Base-by-base conservation (phyloP, 2,113 vertebrate species). In the Cynopterus brachyotis region DNA sequence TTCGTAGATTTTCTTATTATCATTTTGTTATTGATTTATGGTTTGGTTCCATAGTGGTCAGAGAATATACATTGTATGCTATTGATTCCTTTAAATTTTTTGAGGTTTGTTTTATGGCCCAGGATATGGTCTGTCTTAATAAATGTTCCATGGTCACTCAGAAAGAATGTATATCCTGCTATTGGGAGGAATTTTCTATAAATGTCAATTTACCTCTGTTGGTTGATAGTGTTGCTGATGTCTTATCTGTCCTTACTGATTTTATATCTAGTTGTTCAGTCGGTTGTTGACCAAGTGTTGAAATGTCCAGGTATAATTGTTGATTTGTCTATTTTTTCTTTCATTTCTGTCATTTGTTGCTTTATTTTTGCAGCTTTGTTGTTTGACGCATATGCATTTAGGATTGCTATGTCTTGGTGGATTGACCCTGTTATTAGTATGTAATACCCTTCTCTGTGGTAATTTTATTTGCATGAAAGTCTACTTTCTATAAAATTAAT, bases 161-260 rank as follows among this genome's bases (percentile, higher is more conserved):
- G 92, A 81, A 80, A 80, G 42, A 86, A 60, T 76, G 45, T 82
- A 10, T 82, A 66, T 67, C 90, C 76, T 95, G 83, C 57, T 78
- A 10, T 89, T 89, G n/a, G 28, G n/a, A 78, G 32, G 42, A 26
- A 20, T 89, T 50, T 92, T 92, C 35, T 84, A 11, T 91, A 91
- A 94, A 86, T 50, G 16, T 81, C 16, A 11, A 24, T 84, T 94
- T 86, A 91, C 10, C 72, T 2, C 45, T 70, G 15, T 90, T 94
- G 35, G n/a, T 93, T 90, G 37, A 72, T 93, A 64, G n/a, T 78
- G 35, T 64, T 94, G 66, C 28, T 79, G 47, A 60, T 87, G 50
- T 96, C 37, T 90, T 55, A n/a, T 76, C 30, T 93, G 26, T 93
- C n/a, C 35, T 81, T 81, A 66, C 15, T 94, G 73, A 80, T 96